These are phyloP conservation scores for Drosophila ironensis DNA, from an alignment of 1,140 invertebrate genomes.

Conservation along the genomic window DNA sequence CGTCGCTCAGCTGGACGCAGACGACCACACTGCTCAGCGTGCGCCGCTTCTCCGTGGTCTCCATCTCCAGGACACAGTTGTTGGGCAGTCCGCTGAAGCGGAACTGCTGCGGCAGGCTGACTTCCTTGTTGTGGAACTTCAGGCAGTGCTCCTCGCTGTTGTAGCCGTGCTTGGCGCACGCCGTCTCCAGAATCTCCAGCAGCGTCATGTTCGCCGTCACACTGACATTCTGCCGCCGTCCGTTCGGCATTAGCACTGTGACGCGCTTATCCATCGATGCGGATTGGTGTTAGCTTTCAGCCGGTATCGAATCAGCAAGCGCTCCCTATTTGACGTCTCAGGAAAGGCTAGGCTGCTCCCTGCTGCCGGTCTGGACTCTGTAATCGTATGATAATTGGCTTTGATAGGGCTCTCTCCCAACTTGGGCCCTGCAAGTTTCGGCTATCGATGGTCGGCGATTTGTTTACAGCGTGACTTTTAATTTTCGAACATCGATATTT, in stretches of 20 bases:
- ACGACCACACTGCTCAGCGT: conserved; percentile 86
- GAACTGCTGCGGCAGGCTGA: conserved; percentile 88
- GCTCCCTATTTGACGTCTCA: conserved; percentile 5
- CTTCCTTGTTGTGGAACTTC: conserved; percentile 88
- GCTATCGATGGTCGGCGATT: too few species aligned
- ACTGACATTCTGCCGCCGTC: conserved; percentile 86
- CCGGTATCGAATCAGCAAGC: too few species aligned
- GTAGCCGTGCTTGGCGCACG: conserved; percentile 88
- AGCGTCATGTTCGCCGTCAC: conserved; percentile 87
- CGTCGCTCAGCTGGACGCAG: conserved; percentile 88
- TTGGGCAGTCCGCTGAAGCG: conserved; percentile 91
- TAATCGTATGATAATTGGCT: too few species aligned
- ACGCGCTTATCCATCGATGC: conserved; percentile 78
- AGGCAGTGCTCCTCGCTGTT: conserved; percentile 88
- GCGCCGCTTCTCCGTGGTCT: conserved; percentile 84
- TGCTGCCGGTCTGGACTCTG: background rate
- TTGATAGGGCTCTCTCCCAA: too few species aligned
- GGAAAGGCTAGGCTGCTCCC: background rate
- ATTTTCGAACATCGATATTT: background rate
- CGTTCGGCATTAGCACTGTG: conserved; percentile 87
- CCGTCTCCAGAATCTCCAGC: conserved; percentile 91
- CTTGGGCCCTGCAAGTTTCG: background rate
- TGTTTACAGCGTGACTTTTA: background rate
- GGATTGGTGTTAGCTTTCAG: background rate
- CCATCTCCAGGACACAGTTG: conserved; percentile 91